Percentiles rank a stretch among this genome's conserved stretches.
phyloP scores from a whole-genome alignment of 2,888 invertebrate genomes.

The Allacma fusca region DNA sequence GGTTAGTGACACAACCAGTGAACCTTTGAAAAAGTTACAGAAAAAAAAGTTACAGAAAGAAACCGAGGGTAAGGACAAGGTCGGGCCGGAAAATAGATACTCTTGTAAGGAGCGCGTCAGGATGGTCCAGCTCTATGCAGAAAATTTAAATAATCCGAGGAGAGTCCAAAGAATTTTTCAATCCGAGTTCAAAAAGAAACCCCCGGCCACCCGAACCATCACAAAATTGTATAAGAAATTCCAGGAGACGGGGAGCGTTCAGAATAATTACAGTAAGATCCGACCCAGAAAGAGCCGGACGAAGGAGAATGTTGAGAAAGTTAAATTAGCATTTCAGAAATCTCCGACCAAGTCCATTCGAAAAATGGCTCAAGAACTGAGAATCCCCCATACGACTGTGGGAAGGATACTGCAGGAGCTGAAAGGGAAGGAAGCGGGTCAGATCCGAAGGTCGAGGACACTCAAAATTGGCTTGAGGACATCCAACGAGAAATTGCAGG shows the following conservation, averaged over 20 bases:
- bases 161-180: not conserved
- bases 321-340: constrained; percentile 20
- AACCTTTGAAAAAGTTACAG: too few species aligned
- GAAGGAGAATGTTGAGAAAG: constrained; percentile 27
- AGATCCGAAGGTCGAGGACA: constrained; percentile 19
- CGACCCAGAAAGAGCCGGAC: not conserved
- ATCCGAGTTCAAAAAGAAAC: constrained; percentile 17
- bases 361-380: constrained; percentile 30
- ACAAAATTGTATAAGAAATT: constrained; percentile 9
- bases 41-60: too few species aligned
- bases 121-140: constrained; percentile 9
- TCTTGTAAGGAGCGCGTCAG: not conserved
- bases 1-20: too few species aligned
- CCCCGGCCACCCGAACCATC: constrained; percentile 10
- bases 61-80: too few species aligned
- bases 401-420: constrained; percentile 21
- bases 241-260: constrained; percentile 14
- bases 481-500: not conserved
- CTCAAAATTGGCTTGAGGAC: constrained; percentile 10
- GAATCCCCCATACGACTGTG: constrained; percentile 31
- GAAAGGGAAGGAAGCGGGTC: constrained; percentile 26
- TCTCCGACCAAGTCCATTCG: constrained; percentile 26
- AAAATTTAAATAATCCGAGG: not conserved
- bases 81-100: not conserved
- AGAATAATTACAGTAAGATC: constrained; percentile 3